Conservation (phyloP, 2,113 vertebrate species). For the Puffinus mauretanicus region DNA sequence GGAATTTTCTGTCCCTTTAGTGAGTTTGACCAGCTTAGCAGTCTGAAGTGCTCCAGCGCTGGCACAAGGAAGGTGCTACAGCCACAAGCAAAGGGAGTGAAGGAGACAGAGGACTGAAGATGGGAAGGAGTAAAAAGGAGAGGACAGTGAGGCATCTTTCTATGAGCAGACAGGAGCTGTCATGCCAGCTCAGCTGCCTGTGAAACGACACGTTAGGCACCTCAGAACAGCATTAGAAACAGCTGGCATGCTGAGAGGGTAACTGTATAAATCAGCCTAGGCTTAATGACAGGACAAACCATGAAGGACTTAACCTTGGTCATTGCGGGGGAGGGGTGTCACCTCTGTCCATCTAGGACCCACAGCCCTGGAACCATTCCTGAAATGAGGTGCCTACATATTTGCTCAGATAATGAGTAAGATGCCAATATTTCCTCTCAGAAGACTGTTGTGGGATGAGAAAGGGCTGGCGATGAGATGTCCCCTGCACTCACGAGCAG, state of each 20-base stretch:
- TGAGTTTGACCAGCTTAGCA: not conserved
- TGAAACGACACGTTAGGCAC: not conserved
- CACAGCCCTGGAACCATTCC: not conserved
- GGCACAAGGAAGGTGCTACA: not conserved
- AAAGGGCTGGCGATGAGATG: not conserved
- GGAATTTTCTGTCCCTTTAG: not conserved
- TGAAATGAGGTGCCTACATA: not conserved
- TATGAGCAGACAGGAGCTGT: not conserved
- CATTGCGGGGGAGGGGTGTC: too few species aligned
- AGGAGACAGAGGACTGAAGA: not conserved
- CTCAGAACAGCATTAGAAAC: not conserved
- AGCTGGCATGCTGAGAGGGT: not conserved
- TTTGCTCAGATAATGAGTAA: not conserved
- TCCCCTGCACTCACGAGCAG: not conserved
- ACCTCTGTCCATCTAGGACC: not conserved
- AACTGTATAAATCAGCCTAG: not conserved
- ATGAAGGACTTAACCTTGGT: not conserved
- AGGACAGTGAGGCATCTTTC: not conserved
- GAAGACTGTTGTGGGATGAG: not conserved
- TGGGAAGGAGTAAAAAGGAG: not conserved
- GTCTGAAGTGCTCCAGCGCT: not conserved
- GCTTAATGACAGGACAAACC: not conserved
- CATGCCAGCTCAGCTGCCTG: not conserved
- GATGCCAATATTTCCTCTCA: not conserved
- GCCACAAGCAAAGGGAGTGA: not conserved